Conservation (phyloP, 2,888 invertebrate genomes). For the Luperina nickerlii region DNA sequence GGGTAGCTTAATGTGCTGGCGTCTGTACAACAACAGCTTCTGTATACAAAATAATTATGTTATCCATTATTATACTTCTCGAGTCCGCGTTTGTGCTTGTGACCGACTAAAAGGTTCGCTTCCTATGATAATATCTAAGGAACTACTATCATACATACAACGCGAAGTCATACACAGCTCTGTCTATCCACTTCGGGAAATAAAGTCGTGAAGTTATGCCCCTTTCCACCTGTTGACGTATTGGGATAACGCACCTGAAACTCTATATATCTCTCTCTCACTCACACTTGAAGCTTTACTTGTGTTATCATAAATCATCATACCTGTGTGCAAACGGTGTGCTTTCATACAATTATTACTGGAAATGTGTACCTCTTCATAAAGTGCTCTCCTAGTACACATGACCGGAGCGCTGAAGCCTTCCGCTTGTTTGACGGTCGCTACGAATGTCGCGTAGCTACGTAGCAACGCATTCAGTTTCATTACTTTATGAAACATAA, state of each 20-base stretch:
- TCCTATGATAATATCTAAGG: no score
- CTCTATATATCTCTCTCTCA: background rate
- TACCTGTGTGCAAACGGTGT: background rate
- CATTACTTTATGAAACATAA: background rate
- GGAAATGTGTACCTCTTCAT: background rate
- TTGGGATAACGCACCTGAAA: background rate
- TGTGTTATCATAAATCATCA: background rate
- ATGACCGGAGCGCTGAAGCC: constrained; percentile 8
- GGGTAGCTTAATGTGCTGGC: no score
- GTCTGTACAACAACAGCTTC: no score
- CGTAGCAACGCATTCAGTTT: no score
- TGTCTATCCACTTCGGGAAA: background rate
- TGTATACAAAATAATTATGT: no score
- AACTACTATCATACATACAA: no score
- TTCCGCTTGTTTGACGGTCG: background rate
- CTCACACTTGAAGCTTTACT: background rate
- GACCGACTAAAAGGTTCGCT: no score
- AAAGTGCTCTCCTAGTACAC: constrained; percentile 1
- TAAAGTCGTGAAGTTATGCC: background rate
- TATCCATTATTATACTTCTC: no score
- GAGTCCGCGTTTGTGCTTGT: no score
- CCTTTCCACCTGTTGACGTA: background rate
- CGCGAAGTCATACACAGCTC: background rate
- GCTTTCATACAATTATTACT: background rate
- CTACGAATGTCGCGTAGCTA: no score